A percentile compares a stretch with the other conserved stretches of the same genome.
Evolutionary conservation across 1,140 invertebrate genomes (phyloP).

Genomic region (Anoplophora glabripennis): DNA sequence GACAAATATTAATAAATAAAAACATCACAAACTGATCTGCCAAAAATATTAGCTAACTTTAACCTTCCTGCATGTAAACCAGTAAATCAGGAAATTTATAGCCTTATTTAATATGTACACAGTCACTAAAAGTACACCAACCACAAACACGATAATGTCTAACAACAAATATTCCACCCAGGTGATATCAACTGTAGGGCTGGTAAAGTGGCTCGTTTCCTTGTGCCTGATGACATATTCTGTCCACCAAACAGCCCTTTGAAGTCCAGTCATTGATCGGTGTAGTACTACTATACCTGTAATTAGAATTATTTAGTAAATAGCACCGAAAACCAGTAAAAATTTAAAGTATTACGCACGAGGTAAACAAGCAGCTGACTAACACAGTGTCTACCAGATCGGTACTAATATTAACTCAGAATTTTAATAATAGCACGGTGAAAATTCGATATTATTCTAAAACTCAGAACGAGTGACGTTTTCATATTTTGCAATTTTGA

Average conservation of each 20-base stretch:
- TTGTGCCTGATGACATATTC: conserved; percentile 51
- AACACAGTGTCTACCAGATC: background rate
- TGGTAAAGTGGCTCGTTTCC: conserved; percentile 45
- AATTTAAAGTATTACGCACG: background rate
- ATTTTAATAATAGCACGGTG: background rate
- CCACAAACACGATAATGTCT: conserved; percentile 43
- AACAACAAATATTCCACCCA: conserved; percentile 51
- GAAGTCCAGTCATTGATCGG: conserved; percentile 42
- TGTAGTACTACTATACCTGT: conserved; percentile 29
- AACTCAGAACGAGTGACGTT: no score
- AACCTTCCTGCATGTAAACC: no score
- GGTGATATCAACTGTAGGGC: conserved; percentile 41
- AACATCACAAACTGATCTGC: no score
- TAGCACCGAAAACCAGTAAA: background rate
- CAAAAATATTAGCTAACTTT: no score
- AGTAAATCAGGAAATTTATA: no score
- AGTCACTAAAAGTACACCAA: background rate
- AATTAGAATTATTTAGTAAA: conserved; percentile 5
- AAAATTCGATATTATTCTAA: no score
- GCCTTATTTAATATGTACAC: background rate
- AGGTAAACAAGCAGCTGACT: background rate
- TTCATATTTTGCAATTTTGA: no score
- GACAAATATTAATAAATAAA: no score
- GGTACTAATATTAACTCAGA: background rate
- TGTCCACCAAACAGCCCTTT: conserved; percentile 52